A percentile compares a stretch with the other conserved stretches of the same genome.
phyloP scores from a whole-genome alignment of 2,113 vertebrate species.

The Elephas maximus region DNA sequence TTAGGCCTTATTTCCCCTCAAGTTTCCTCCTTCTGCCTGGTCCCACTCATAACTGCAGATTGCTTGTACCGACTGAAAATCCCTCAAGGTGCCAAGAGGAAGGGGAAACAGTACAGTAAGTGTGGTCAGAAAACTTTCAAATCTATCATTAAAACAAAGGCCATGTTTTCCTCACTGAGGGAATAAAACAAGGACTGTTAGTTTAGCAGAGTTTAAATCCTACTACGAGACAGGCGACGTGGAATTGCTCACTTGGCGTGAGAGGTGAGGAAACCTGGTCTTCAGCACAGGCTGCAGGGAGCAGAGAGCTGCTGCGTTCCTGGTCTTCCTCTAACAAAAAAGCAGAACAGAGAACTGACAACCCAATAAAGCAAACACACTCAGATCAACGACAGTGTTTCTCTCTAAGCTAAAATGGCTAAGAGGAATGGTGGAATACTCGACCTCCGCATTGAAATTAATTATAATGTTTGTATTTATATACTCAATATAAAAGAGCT shows the following conservation, averaged over 20 bases:
- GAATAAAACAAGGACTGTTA: not conserved
- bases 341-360: slow-evolving; percentile 7
- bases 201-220: not conserved
- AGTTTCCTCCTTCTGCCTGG: not conserved
- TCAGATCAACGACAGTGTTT: not conserved
- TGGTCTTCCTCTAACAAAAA: not conserved
- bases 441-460: slow-evolving; percentile 79
- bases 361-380: not conserved
- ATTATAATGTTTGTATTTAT: slow-evolving; percentile 76
- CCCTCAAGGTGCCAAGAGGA: not conserved
- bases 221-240: not conserved
- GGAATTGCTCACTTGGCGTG: slow-evolving; percentile 76
- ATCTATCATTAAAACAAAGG: not conserved
- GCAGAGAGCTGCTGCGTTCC: not conserved
- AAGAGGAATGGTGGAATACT: slow-evolving; percentile 53
- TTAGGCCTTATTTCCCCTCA: not conserved
- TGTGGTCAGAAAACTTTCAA: not conserved
- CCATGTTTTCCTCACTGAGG: accelerated
- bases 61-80: not conserved
- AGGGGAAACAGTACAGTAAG: not conserved
- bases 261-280: not conserved
- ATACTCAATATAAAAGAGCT: slow-evolving; percentile 80
- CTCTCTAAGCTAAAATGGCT: slow-evolving; percentile 45
- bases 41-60: not conserved
- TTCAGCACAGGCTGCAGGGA: not conserved